These are phyloP conservation scores for Crossocerus cetratus DNA, from an alignment of 2,888 invertebrate genomes.

Conservation along the genomic window DNA sequence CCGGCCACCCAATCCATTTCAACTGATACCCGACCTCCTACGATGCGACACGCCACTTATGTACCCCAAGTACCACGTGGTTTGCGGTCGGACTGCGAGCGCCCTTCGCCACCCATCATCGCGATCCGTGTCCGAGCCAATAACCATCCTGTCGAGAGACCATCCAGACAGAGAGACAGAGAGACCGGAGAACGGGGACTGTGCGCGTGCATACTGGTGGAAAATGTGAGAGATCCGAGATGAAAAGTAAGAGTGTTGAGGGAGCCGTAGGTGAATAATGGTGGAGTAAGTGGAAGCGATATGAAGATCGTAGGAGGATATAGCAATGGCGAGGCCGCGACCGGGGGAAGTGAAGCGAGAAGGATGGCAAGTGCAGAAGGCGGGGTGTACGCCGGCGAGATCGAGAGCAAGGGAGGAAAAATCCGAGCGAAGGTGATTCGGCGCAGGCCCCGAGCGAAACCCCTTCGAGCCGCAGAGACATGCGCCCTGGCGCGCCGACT, in stretches of 20 bases:
- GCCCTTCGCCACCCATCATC: too few relatives aligned
- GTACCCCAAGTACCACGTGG: background rate
- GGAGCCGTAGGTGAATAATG: background rate
- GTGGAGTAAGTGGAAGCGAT: constrained; percentile 64
- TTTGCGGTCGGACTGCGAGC: too few relatives aligned
- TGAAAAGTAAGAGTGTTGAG: background rate
- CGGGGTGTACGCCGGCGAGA: constrained; percentile 12
- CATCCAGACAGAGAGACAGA: too few relatives aligned
- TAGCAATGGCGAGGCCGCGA: background rate
- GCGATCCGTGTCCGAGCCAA: too few relatives aligned
- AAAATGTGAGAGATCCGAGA: too few relatives aligned
- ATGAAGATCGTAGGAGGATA: constrained; percentile 67
- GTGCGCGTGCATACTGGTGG: too few relatives aligned
- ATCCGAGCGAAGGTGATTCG: constrained; percentile 58
- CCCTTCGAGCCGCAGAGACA: constrained; percentile 38
- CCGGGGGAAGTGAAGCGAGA: constrained; percentile 18
- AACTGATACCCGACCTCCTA: too few relatives aligned
- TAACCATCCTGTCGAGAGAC: too few relatives aligned
- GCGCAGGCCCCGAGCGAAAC: constrained; percentile 69
- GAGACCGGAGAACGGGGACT: too few relatives aligned
- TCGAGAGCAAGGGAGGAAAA: constrained; percentile 52
- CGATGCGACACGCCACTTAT: too few relatives aligned
- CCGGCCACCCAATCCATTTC: background rate
- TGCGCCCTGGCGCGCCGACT: constrained; percentile 41
- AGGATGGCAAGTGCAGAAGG: constrained; percentile 35